These are phyloP conservation scores for Brachionus manjavacas DNA, from an alignment of 1,140 invertebrate species.

Conservation along the genomic window DNA sequence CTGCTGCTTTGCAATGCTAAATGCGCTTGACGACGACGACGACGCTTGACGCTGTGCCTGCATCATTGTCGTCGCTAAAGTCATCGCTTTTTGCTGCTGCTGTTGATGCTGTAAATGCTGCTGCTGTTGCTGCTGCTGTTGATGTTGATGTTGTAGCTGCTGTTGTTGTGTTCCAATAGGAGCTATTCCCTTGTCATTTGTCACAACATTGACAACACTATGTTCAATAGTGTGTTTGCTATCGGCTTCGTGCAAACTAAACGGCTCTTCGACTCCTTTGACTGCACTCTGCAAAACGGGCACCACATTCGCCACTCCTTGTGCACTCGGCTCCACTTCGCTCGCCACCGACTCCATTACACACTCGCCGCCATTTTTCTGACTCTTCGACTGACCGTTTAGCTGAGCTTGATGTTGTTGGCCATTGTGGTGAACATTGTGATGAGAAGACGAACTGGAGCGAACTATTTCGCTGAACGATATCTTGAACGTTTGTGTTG, in stretches of 20 bases:
- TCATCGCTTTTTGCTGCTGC: not conserved
- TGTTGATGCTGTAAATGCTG: not conserved
- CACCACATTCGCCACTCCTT: not conserved
- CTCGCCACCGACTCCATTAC: too few relatives aligned
- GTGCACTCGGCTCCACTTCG: not conserved
- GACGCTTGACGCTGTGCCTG: too few relatives aligned
- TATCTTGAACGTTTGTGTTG: not conserved
- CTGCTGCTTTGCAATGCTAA: not conserved
- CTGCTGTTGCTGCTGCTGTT: not conserved
- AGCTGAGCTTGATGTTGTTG: not conserved
- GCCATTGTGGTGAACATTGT: not conserved
- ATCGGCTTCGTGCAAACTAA: too few relatives aligned
- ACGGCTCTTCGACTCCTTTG: not conserved
- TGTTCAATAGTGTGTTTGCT: too few relatives aligned
- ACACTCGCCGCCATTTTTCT: too few relatives aligned
- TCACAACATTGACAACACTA: too few relatives aligned
- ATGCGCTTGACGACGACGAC: too few relatives aligned
- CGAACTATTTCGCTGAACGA: slow-evolving; percentile 27
- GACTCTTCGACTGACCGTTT: too few relatives aligned
- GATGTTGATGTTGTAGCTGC: not conserved
- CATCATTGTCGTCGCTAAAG: not conserved
- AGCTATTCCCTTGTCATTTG: not conserved
- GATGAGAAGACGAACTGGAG: not conserved
- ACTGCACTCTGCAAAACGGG: not conserved
- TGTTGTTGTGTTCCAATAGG: not conserved